Conservation (phyloP, 2,113 vertebrate species). For the Colistium nudipinnis region DNA sequence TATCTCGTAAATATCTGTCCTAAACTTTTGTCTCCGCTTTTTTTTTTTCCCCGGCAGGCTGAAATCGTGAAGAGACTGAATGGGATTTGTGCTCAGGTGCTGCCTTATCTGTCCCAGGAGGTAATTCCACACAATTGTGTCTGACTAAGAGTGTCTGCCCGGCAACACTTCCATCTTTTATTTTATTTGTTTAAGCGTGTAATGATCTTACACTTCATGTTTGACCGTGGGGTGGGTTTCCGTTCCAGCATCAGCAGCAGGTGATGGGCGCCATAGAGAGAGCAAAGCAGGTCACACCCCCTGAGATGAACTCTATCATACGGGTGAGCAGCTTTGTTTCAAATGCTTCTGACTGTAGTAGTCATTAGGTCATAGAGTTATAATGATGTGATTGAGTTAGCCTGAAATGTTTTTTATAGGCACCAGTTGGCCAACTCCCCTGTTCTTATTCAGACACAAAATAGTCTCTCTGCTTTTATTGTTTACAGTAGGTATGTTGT, state of each 20-base stretch:
- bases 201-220: background rate
- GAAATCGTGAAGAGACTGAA: constrained; percentile 98
- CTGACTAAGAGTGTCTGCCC: background rate
- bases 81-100: constrained; percentile 96
- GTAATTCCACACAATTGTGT: constrained; percentile 69
- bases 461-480: too few species aligned
- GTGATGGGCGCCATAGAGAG: constrained; percentile 96
- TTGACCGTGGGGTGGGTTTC: constrained; percentile 33
- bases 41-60: constrained; percentile 83
- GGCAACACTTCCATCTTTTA: background rate
- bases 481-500: too few species aligned
- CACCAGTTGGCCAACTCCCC: too few species aligned
- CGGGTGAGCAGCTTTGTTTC: constrained; percentile 89
- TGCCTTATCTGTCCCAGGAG: constrained; percentile 98
- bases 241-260: constrained; percentile 95
- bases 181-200: background rate
- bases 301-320: constrained; percentile 99
- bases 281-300: constrained; percentile 96
- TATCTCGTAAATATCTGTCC: background rate
- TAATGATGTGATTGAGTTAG: too few species aligned
- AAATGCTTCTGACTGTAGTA: too few species aligned
- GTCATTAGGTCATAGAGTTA: too few species aligned
- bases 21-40: background rate
- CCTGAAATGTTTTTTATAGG: too few species aligned
- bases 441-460: too few species aligned